These are phyloP conservation scores for Festucalex cinctus DNA, from an alignment of 2,113 vertebrate genomes.

Conservation along the genomic window DNA sequence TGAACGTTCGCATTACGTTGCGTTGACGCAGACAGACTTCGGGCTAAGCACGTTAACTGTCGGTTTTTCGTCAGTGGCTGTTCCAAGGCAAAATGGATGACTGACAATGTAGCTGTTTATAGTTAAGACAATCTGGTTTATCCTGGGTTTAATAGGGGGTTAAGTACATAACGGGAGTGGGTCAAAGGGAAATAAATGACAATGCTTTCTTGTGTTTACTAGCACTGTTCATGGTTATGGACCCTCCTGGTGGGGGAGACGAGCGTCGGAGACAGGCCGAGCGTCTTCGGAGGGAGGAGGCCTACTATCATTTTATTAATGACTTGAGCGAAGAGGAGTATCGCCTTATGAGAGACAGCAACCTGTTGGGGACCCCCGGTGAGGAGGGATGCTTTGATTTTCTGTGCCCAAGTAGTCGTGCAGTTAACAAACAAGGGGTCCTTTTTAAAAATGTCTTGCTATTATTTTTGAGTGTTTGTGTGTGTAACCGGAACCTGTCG, in stretches of 20 bases:
- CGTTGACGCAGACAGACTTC: not conserved
- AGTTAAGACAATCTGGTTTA: not conserved
- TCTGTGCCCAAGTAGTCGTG: not conserved
- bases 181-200: not conserved
- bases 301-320: constrained; percentile 96
- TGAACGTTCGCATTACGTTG: not conserved
- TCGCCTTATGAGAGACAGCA: constrained; percentile 90
- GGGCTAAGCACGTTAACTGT: constrained; percentile 13
- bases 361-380: constrained; percentile 94
- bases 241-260: constrained; percentile 78
- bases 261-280: constrained; percentile 88
- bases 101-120: constrained; percentile 19
- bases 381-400: constrained; percentile 31
- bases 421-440: not conserved
- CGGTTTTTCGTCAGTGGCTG: constrained; percentile 18
- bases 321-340: constrained; percentile 92
- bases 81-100: constrained; percentile 55
- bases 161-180: not conserved
- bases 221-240: constrained; percentile 76
- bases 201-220: constrained; percentile 15
- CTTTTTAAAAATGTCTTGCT: not conserved
- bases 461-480: not conserved
- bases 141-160: not conserved
- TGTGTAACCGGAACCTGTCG: no score
- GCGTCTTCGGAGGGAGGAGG: constrained; percentile 90